Evolutionary conservation across 1,140 invertebrate genomes (phyloP).

Genomic region (Wiebesia pumilae): DNA sequence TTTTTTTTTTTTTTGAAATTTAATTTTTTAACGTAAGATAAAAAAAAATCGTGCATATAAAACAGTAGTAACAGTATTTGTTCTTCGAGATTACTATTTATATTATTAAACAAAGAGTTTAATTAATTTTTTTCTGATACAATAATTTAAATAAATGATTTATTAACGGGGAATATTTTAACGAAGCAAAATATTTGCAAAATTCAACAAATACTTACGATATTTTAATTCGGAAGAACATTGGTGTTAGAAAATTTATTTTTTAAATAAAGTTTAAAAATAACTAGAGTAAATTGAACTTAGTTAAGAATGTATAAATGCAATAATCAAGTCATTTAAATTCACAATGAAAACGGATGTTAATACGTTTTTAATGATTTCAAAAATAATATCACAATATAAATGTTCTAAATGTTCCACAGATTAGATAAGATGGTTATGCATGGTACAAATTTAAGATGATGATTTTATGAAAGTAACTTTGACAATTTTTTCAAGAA

Average conservation of each 20-base stretch:
- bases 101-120: background rate
- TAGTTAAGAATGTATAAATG: background rate
- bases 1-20: conserved; percentile 10
- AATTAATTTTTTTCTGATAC: background rate
- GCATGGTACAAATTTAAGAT: conserved; percentile 27
- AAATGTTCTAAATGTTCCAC: background rate
- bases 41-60: background rate
- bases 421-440: background rate
- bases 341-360: background rate
- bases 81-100: conserved; percentile 6
- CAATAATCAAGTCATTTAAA: background rate
- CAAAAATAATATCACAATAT: background rate
- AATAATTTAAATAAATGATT: background rate
- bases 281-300: conserved; percentile 9
- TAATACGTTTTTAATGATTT: background rate
- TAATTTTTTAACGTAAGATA: background rate
- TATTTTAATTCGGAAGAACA: conserved; percentile 1
- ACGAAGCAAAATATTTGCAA: background rate
- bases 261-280: conserved; percentile 6
- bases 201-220: conserved; percentile 7
- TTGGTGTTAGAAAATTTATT: background rate
- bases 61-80: background rate
- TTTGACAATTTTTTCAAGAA: background rate
- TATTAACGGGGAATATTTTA: background rate
- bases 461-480: conserved; percentile 5